Base-by-base conservation (phyloP, 2,113 vertebrate species). In the Nothocercus nigrocapillus region DNA sequence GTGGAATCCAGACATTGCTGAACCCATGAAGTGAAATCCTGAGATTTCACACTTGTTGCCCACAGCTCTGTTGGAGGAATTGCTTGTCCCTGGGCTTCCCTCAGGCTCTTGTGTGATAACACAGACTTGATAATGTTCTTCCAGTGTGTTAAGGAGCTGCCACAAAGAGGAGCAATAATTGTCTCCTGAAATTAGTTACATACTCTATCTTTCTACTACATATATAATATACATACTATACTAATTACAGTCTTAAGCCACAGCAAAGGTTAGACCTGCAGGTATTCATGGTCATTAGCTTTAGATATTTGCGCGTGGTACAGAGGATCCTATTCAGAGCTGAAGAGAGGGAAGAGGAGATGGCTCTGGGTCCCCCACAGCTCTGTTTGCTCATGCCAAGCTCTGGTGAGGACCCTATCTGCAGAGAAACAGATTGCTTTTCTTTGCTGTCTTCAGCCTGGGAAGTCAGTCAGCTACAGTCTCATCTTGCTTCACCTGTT, bases 351-450 rank as follows among this genome's bases (percentile, higher is more conserved):
- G 32, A 69, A 53, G 61, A 32, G 13, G 10, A 0, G 1, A n/a
- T 16, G 45, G 44, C 25, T 62, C 30, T 40, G 61, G 38, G 51
- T 27, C 58, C 17, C 1, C 21, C 30, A 61, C 14, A 17, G 67
- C 44, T 54, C 58, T 34, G 22, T 19, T 67, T 5, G 22, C 4
- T 11, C 30, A 42, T 28, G 25, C 7, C 1, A 63, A 63, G 30
- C 1, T 0, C 45, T 74, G 18, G 18, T 78, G 69, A 34, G 66
- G 45, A 56, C 20, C 1, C 0, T 11, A 13, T 30, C 72, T 88
- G 22, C 2, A 19, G 58, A 58, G 32, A 66, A 42, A 32, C 16
- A 58, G 67, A 9, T 51, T 80, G 11, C 45, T 83, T 63, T 63
- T 2, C n/a, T 28, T 56, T 73, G 66, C 70, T 67, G 17, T 67